Conservation (phyloP, 1,140 invertebrate species). For the Coelopa frigida region DNA sequence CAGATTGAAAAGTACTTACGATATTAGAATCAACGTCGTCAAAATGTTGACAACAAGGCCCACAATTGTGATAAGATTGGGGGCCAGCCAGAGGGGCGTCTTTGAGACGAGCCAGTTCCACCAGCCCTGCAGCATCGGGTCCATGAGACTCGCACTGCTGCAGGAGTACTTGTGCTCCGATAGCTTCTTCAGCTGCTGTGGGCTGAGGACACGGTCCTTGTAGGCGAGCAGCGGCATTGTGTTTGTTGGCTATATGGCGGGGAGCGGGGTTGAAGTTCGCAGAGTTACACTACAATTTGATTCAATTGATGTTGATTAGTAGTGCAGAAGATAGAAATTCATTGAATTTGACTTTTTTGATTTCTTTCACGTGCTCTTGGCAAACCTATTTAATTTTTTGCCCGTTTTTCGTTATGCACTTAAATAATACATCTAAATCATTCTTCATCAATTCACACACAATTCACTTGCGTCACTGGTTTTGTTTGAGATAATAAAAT, state of each 20-base stretch:
- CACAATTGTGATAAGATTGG: slow-evolving; percentile 93
- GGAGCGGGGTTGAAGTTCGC: too few relatives aligned
- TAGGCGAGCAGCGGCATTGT: slow-evolving; percentile 21
- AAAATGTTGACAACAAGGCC: slow-evolving; percentile 90
- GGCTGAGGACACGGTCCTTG: slow-evolving; percentile 31
- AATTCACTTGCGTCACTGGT: too few relatives aligned
- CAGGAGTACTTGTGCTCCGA: slow-evolving; percentile 92
- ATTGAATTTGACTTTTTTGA: too few relatives aligned
- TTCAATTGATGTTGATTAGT: too few relatives aligned
- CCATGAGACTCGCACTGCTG: slow-evolving; percentile 75
- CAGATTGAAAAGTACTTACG: too few relatives aligned
- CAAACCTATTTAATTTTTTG: not conserved
- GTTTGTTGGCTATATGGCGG: too few relatives aligned
- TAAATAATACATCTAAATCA: too few relatives aligned
- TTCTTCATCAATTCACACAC: too few relatives aligned
- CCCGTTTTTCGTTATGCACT: too few relatives aligned
- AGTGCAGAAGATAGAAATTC: too few relatives aligned
- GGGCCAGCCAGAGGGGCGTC: slow-evolving; percentile 90
- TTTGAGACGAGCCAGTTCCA: slow-evolving; percentile 94
- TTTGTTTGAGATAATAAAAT: not conserved
- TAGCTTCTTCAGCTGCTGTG: slow-evolving; percentile 55
- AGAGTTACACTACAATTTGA: too few relatives aligned
- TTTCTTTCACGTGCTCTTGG: not conserved
- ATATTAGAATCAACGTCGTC: slow-evolving; percentile 85
- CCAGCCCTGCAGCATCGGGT: slow-evolving; percentile 85